A percentile compares a stretch with the other conserved stretches of the same genome.
phyloP scores from a whole-genome alignment of 2,888 invertebrate genomes.

The Neoascia interrupta region DNA sequence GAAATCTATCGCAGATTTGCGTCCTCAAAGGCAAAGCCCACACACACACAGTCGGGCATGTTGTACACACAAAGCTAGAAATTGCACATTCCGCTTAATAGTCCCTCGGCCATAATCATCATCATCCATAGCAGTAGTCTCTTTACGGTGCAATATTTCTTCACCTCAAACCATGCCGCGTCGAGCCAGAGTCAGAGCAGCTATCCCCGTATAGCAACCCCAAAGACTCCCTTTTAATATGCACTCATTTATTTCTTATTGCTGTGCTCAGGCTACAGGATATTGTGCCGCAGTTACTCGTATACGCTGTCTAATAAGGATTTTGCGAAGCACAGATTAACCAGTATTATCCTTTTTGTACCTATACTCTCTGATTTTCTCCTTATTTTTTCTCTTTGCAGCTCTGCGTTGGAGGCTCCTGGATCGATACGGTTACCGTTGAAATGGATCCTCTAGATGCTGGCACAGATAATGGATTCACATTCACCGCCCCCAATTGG shows the following conservation, averaged over 20 bases:
- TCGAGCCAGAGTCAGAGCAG: neutral
- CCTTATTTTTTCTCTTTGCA: slow-evolving; percentile 78
- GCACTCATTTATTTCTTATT: slow-evolving; percentile 64
- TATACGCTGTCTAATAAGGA: slow-evolving; percentile 40
- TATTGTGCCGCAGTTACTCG: slow-evolving; percentile 16
- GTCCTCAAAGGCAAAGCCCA: neutral
- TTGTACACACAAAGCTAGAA: neutral
- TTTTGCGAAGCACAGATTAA: slow-evolving; percentile 52
- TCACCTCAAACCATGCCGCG: neutral
- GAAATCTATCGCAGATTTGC: slow-evolving; percentile 49
- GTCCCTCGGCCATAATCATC: slow-evolving; percentile 54
- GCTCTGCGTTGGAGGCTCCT: slow-evolving; percentile 93
- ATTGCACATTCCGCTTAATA: slow-evolving; percentile 56
- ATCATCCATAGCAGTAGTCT: slow-evolving; percentile 34
- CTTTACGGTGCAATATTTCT: slow-evolving; percentile 60
- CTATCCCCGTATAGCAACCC: neutral
- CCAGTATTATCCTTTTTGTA: slow-evolving; percentile 40
- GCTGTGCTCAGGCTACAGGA: slow-evolving; percentile 26
- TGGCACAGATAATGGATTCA: slow-evolving; percentile 96
- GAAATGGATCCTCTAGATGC: slow-evolving; percentile 96
- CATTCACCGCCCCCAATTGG: slow-evolving; percentile 98
- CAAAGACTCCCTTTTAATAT: slow-evolving; percentile 45
- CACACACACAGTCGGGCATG: too few relatives aligned
- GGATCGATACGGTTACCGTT: slow-evolving; percentile 93
- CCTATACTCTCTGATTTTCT: slow-evolving; percentile 28